Percentiles rank a stretch among this genome's conserved stretches.
Evolutionary conservation across 2,113 vertebrate genomes (phyloP).

Genomic region (Cebidichthys violaceus): DNA sequence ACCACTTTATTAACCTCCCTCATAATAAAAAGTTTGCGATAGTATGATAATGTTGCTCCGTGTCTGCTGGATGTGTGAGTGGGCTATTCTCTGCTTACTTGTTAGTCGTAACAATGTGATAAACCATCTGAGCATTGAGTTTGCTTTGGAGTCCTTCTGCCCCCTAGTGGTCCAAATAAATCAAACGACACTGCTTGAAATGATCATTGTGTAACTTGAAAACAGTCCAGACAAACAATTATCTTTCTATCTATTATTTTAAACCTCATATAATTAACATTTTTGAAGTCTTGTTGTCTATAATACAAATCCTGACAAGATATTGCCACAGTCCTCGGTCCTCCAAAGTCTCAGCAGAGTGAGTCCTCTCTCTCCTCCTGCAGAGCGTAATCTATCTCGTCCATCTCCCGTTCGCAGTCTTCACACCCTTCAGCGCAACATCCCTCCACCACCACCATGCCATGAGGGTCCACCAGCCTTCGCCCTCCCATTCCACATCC

Average conservation of each 20-base stretch:
- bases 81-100: neutral
- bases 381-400: constrained; percentile 75
- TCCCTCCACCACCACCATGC: constrained; percentile 75
- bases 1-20: neutral
- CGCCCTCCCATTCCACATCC: constrained; percentile 30
- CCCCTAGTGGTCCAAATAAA: neutral
- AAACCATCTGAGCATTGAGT: neutral
- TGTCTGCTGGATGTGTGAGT: neutral
- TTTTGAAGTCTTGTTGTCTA: neutral
- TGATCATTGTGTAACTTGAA: neutral
- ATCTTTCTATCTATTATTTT: too few species aligned
- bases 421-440: constrained; percentile 79
- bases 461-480: constrained; percentile 54
- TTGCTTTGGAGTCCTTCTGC: neutral
- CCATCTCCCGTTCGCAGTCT: constrained; percentile 81
- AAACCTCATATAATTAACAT: neutral
- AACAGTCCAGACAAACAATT: neutral
- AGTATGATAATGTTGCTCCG: neutral
- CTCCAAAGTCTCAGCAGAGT: constrained; percentile 61
- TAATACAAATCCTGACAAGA: neutral
- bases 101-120: neutral
- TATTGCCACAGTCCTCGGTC: neutral
- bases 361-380: constrained; percentile 75
- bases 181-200: neutral
- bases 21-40: neutral